Evolutionary conservation across 2,113 vertebrate species (phyloP).

Genomic region (Gnathonemus echidnorhynchus): DNA sequence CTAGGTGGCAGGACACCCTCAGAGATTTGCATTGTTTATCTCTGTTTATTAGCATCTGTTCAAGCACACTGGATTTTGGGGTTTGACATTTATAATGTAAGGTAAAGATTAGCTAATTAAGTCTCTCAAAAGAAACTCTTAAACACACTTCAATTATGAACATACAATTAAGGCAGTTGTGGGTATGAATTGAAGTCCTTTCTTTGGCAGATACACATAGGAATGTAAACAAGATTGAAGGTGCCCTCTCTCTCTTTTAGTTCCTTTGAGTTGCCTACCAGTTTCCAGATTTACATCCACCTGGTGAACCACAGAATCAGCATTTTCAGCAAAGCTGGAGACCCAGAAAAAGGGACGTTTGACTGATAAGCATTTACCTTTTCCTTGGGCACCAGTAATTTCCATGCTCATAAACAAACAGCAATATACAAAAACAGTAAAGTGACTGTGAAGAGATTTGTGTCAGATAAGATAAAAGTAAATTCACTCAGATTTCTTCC

Average conservation of each 20-base stretch:
- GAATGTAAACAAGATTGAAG: conserved; percentile 15
- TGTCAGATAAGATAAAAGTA: neutral
- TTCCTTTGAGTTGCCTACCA: neutral
- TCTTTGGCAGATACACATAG: neutral
- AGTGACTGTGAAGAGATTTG: neutral
- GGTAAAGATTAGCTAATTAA: conserved; percentile 39
- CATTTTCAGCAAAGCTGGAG: neutral
- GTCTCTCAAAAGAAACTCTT: conserved; percentile 32
- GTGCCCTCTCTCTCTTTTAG: neutral
- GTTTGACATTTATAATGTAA: conserved; percentile 27
- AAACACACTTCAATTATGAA: conserved; percentile 27
- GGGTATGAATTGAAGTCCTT: conserved; percentile 17
- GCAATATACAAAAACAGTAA: neutral
- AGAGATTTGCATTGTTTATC: conserved; percentile 22
- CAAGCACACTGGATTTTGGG: conserved; percentile 12
- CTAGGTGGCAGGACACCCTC: conserved; percentile 52
- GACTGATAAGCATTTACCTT: neutral
- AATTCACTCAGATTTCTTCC: neutral
- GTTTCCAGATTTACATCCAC: neutral
- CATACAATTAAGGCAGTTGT: conserved; percentile 33
- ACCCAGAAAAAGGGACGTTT: neutral
- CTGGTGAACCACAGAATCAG: neutral
- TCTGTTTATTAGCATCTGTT: conserved; percentile 18
- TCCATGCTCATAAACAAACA: neutral
- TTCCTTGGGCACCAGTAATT: neutral